These are phyloP conservation scores for Gasterosteus aculeatus DNA, from an alignment of 2,113 vertebrate species.

Conservation along the genomic window DNA sequence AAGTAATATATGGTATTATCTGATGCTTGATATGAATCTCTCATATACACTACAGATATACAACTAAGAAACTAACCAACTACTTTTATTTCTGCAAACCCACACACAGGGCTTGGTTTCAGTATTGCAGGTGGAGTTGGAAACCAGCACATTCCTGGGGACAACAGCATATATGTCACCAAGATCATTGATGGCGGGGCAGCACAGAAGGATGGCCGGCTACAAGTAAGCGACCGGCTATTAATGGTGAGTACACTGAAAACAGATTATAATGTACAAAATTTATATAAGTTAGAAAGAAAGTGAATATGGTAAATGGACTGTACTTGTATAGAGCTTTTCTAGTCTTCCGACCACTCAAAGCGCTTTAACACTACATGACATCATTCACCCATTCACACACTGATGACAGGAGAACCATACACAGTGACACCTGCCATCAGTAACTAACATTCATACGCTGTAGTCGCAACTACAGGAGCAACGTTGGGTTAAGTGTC, in stretches of 20 bases:
- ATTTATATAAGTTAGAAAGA: not conserved
- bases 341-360: no score
- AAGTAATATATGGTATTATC: not conserved
- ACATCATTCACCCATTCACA: no score
- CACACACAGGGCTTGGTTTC: constrained; percentile 90
- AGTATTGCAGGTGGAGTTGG: constrained; percentile 97
- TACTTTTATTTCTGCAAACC: not conserved
- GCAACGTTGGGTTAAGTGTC: no score
- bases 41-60: constrained; percentile 32
- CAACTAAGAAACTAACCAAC: constrained; percentile 19
- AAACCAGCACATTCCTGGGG: constrained; percentile 98
- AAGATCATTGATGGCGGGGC: constrained; percentile 98
- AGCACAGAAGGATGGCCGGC: constrained; percentile 90
- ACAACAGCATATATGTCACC: constrained; percentile 98
- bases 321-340: no score
- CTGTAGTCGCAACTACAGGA: no score
- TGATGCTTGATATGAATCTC: not conserved
- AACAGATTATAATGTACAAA: not conserved
- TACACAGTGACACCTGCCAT: no score
- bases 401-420: no score
- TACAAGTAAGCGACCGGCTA: constrained; percentile 94
- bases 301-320: not conserved
- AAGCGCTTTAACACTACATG: no score
- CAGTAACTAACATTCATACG: no score
- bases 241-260: constrained; percentile 87